Conservation (phyloP, 2,888 invertebrate species). For the Deilephila porcellus region DNA sequence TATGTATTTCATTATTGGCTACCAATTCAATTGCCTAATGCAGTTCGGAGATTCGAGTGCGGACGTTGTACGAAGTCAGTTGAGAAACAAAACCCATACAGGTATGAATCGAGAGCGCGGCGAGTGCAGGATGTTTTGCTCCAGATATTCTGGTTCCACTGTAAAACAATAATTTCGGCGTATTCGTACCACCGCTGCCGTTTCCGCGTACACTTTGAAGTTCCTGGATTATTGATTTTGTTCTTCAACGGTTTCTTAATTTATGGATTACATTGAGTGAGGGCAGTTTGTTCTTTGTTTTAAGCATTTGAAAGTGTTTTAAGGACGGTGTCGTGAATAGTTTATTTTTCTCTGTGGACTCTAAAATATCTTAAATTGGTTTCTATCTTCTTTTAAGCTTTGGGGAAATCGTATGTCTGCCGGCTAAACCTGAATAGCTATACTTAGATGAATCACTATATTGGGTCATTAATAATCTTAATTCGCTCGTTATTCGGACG, state of each 20-base stretch:
- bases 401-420: no score
- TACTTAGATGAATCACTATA: no score
- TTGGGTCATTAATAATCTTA: no score
- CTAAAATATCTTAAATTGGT: no score
- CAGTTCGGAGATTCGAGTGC: no score
- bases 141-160: constrained; percentile 39
- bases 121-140: constrained; percentile 47
- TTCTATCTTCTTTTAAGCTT: no score
- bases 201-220: constrained; percentile 41
- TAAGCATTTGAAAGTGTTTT: not conserved
- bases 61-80: not conserved
- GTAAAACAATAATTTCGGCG: constrained; percentile 34
- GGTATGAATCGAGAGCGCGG: constrained; percentile 12
- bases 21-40: no score
- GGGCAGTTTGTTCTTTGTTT: not conserved
- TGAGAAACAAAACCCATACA: constrained; percentile 14
- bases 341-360: no score
- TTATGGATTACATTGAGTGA: not conserved
- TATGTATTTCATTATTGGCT: no score
- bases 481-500: no score
- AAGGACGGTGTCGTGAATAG: not conserved
- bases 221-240: constrained; percentile 17
- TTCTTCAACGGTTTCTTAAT: not conserved
- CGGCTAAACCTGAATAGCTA: no score
- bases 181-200: constrained; percentile 37